Evolutionary conservation across 2,113 vertebrate genomes (phyloP).

Genomic region (Mobula hypostoma): DNA sequence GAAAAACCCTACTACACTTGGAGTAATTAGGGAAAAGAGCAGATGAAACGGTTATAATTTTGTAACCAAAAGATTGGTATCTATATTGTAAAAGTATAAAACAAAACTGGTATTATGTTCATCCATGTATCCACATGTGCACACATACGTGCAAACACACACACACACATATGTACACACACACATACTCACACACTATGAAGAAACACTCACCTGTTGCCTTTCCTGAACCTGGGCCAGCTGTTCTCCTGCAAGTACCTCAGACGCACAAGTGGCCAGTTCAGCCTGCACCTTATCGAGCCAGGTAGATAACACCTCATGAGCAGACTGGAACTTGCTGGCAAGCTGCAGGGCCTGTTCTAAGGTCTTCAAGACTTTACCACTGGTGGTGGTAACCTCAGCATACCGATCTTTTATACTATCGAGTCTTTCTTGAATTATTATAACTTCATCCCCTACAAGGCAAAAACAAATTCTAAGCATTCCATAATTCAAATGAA

Average conservation of each 20-base stretch:
- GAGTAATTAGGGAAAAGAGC: neutral
- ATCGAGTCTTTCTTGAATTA: constrained; percentile 92
- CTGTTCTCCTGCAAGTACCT: constrained; percentile 63
- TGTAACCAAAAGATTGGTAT: neutral
- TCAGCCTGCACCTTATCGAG: constrained; percentile 73
- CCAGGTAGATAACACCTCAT: constrained; percentile 72
- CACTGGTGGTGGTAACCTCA: constrained; percentile 78
- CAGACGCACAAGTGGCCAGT: constrained; percentile 60
- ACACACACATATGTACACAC: too few species aligned
- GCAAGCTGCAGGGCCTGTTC: constrained; percentile 76
- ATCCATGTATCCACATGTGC: too few species aligned
- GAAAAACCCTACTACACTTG: neutral
- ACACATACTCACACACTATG: neutral
- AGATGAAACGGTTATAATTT: neutral
- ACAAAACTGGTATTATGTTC: too few species aligned
- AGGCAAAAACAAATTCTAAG: constrained; percentile 46
- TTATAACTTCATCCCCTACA: constrained; percentile 88
- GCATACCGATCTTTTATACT: constrained; percentile 85
- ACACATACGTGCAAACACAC: neutral
- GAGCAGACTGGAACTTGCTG: constrained; percentile 62
- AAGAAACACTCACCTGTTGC: constrained; percentile 68
- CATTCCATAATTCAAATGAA: neutral
- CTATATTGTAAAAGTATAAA: too few species aligned
- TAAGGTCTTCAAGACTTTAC: constrained; percentile 69
- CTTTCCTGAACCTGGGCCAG: constrained; percentile 66